Evolutionary conservation across 2,113 vertebrate genomes (phyloP).

Genomic region (Caranx melampygus): DNA sequence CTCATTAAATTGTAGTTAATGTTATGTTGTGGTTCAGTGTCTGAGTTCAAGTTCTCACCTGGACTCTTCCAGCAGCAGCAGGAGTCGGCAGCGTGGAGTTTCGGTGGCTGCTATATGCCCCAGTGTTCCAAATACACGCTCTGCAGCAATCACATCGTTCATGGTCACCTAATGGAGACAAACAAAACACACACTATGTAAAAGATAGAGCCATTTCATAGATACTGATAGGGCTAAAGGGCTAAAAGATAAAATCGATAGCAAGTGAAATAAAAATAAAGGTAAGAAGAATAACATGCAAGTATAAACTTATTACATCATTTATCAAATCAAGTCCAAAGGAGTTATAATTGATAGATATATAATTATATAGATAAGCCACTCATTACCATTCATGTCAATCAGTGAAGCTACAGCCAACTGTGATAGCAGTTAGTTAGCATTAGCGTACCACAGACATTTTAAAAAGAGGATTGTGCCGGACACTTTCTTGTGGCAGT

Average conservation of each 20-base stretch:
- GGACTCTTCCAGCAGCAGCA: slow-evolving; percentile 91
- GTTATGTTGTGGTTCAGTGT: slow-evolving; percentile 11
- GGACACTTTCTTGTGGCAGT: no score
- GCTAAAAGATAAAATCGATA: background rate
- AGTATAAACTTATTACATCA: slow-evolving; percentile 4
- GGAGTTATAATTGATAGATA: no score
- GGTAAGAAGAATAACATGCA: background rate
- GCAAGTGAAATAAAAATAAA: background rate
- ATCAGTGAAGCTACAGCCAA: background rate
- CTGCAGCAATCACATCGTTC: slow-evolving; percentile 90
- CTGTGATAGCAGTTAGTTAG: background rate
- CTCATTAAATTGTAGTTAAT: slow-evolving; percentile 23
- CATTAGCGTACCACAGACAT: no score
- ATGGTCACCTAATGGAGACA: slow-evolving; percentile 88
- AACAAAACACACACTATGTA: background rate
- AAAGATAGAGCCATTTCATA: background rate
- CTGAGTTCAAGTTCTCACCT: slow-evolving; percentile 83
- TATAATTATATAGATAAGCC: no score
- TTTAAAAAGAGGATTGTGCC: no score
- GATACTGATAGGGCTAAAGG: background rate
- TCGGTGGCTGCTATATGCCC: slow-evolving; percentile 93
- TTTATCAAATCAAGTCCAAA: slow-evolving; percentile 2
- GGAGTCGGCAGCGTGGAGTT: slow-evolving; percentile 88
- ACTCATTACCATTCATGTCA: background rate
- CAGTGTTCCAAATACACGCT: slow-evolving; percentile 92